phyloP scores from a whole-genome alignment of 2,888 invertebrate genomes.

The Chloroclystis v-ata region DNA sequence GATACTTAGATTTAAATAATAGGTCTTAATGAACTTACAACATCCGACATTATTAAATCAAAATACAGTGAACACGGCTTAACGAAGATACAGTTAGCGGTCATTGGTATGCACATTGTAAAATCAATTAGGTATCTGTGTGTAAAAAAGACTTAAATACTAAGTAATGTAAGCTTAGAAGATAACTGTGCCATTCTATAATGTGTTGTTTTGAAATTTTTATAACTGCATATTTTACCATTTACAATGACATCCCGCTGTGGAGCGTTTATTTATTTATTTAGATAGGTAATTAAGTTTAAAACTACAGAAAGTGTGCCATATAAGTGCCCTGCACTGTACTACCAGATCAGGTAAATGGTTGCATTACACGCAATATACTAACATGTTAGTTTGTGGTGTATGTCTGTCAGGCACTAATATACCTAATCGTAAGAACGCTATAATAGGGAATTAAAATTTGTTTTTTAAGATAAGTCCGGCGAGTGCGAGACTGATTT shows the following conservation, averaged over 20 bases:
- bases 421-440: not conserved
- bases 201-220: too few species aligned
- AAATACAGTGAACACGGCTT: constrained; percentile 10
- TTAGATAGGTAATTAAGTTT: too few species aligned
- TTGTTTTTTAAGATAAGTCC: too few species aligned
- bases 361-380: constrained; percentile 16
- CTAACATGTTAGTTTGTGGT: not conserved
- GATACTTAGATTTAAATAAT: constrained; percentile 14
- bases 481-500: too few species aligned
- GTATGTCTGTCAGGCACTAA: not conserved
- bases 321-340: not conserved
- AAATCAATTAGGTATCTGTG: too few species aligned
- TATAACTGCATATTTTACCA: too few species aligned
- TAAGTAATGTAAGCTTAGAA: too few species aligned
- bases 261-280: too few species aligned
- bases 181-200: too few species aligned
- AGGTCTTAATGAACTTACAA: constrained; percentile 11
- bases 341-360: constrained; percentile 5
- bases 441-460: too few species aligned
- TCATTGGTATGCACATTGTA: not conserved
- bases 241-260: too few species aligned
- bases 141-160: too few species aligned
- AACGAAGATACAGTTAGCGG: not conserved
- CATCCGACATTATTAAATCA: constrained; percentile 15
- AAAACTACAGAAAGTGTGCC: not conserved